Evolutionary conservation across 1,140 invertebrate species (phyloP).

Genomic region (Glossosoma conforme): DNA sequence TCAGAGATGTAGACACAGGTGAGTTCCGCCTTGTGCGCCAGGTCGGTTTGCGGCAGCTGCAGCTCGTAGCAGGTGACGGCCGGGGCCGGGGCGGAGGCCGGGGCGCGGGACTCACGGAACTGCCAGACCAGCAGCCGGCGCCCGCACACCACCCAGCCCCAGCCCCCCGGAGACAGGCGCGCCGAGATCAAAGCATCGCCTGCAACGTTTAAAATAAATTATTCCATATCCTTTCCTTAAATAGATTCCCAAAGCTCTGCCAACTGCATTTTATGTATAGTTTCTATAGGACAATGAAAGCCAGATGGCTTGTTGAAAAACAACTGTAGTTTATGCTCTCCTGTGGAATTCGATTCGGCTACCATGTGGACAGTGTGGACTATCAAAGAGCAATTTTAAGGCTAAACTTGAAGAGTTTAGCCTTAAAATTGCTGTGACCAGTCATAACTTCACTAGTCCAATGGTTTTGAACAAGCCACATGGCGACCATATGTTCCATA

Average conservation of each 20-base stretch:
- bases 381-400: no score
- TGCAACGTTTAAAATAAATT: conserved; percentile 33
- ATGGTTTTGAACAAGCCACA: no score
- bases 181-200: conserved; percentile 53
- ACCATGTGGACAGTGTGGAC: neutral
- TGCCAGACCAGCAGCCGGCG: conserved; percentile 84
- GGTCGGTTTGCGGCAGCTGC: conserved; percentile 82
- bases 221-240: neutral
- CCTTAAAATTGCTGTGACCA: no score
- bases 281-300: neutral
- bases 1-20: conserved; percentile 71
- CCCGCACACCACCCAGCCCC: conserved; percentile 79
- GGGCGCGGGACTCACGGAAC: conserved; percentile 52
- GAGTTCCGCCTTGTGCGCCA: conserved; percentile 86
- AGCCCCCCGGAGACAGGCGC: conserved; percentile 49
- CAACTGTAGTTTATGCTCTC: neutral
- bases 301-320: neutral
- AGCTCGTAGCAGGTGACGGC: conserved; percentile 65
- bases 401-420: no score
- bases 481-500: no score
- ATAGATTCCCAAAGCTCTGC: neutral
- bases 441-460: no score
- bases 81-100: conserved; percentile 31
- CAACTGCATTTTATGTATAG: neutral
- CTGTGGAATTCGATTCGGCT: no score